Base-by-base conservation (phyloP, 2,888 invertebrate genomes). In the Synanthedon tipuliformis region DNA sequence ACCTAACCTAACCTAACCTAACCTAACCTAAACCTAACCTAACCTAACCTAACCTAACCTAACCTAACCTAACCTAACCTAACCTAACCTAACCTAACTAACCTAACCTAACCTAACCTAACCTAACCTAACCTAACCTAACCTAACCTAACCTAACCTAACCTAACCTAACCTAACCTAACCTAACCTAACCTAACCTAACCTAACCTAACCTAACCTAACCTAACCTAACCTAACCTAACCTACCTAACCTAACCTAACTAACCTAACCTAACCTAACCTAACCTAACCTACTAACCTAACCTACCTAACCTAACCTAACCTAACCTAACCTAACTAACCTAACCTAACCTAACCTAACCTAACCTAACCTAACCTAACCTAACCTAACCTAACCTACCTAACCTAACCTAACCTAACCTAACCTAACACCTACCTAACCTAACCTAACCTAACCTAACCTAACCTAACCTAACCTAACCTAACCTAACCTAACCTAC, bases 391-490 rank as follows among this genome's bases (percentile, higher is more conserved):
- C 52, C 52, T 51, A 53, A 53, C 51, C 53, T 53, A 53, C 53
- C 53, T 53, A 53, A 52, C 52, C 52, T 52, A 52, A 53, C 53
- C 53, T 53, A 53, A 53, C 53, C 50, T 50, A 50, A 49, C 50
- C 50, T 50, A 49, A 50, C 52, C 52, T 50, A 53, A 53, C 53
- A n/a, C 53, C 50, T 50, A 53, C 50, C 53, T 53, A 53, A 55
- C 55, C 55, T 55, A 55, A 55, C 53, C 53, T 53, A 53, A 53
- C 53, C 53, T 53, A 53, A 53, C 53, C 53, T 40, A 40, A 40
- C 40, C 40, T 40, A 40, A 40, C 40, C 40, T 40, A 40, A 40
- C 40, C 40, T 40, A 40, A 40, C 40, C 40, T 40, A 40, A 40
- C 40, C 40, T 40, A 40, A 40, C 48, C 40, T 40, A 40, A 40